Percentiles rank a stretch among this genome's conserved stretches.
These are phyloP conservation scores for Eurytoma adleriae DNA, from an alignment of 2,888 invertebrate genomes.

Conservation along the genomic window DNA sequence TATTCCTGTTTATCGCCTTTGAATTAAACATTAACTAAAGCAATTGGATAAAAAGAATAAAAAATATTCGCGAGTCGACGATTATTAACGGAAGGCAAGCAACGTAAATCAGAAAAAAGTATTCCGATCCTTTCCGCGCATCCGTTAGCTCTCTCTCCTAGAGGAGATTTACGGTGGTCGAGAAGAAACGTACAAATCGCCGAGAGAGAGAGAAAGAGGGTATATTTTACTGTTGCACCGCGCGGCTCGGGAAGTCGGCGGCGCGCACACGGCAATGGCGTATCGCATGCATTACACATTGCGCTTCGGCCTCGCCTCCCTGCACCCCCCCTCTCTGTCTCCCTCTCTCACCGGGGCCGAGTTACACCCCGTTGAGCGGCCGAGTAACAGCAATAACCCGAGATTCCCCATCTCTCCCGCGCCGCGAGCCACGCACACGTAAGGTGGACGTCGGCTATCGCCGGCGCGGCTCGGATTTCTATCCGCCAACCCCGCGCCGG, in stretches of 20 bases:
- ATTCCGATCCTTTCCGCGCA: too few relatives aligned
- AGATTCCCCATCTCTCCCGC: not conserved
- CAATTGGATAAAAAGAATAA: too few relatives aligned
- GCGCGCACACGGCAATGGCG: not conserved
- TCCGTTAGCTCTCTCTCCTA: too few relatives aligned
- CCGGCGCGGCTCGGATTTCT: conserved; percentile 40
- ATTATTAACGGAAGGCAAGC: too few relatives aligned
- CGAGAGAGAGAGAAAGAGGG: not conserved
- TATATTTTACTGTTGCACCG: not conserved
- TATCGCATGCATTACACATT: conserved; percentile 21
- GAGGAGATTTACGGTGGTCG: too few relatives aligned
- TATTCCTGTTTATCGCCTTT: too few relatives aligned
- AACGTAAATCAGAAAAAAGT: too few relatives aligned
- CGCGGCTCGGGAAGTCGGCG: not conserved
- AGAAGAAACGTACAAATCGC: not conserved
- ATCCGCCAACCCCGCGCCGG: conserved; percentile 7
- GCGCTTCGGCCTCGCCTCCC: not conserved
- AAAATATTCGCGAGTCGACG: too few relatives aligned
- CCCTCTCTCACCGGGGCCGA: not conserved
- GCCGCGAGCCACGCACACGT: conserved; percentile 5
- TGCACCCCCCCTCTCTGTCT: not conserved
- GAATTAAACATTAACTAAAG: too few relatives aligned
- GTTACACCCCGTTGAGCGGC: conserved; percentile 21
- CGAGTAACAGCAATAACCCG: not conserved
- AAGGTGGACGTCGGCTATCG: conserved; percentile 29